Conservation (phyloP, 1,140 invertebrate species). For the Ridgeia piscesae region DNA sequence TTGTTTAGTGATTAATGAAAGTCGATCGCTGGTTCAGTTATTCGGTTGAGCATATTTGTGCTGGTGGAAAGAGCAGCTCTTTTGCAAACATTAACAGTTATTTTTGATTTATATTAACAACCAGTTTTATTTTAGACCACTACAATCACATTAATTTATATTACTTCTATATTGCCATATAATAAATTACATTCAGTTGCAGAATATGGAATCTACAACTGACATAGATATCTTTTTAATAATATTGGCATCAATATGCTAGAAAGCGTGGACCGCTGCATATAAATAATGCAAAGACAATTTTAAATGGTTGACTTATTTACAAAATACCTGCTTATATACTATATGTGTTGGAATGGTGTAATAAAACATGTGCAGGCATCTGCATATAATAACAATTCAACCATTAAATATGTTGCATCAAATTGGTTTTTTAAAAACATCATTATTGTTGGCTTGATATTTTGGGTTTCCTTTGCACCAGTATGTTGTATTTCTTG, state of each 20-base stretch:
- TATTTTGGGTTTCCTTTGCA: background rate
- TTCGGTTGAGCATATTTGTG: too few species aligned
- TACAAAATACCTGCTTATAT: too few species aligned
- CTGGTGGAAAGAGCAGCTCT: too few species aligned
- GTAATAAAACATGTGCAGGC: background rate
- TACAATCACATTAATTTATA: background rate
- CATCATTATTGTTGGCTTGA: background rate
- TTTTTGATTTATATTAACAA: too few species aligned
- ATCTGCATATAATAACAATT: background rate
- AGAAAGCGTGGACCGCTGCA: background rate
- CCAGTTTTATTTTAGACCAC: background rate
- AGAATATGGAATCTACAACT: background rate
- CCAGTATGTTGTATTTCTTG: background rate
- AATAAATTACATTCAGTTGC: background rate
- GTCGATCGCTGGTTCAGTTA: background rate
- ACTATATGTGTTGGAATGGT: background rate
- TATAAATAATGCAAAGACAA: too few species aligned
- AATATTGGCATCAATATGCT: background rate
- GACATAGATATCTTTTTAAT: too few species aligned
- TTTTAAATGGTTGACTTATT: too few species aligned
- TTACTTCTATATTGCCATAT: too few species aligned
- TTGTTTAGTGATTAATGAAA: background rate
- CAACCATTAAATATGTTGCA: background rate
- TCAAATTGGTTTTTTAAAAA: background rate
- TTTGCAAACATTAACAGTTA: too few species aligned